phyloP scores from a whole-genome alignment of 2,888 invertebrate species.

The Andricus quercusramuli region DNA sequence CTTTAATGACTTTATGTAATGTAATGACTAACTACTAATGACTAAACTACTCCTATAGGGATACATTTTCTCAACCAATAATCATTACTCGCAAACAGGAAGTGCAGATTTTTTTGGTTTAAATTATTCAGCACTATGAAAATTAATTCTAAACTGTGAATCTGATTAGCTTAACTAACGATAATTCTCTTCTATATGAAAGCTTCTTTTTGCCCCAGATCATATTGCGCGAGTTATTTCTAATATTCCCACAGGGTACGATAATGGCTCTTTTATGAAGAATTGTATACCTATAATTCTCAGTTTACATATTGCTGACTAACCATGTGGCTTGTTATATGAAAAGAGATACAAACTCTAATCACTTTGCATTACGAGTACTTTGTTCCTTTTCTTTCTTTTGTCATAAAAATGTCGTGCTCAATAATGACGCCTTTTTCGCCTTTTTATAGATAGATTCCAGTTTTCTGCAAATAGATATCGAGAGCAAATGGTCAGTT shows the following conservation, averaged over 20 bases:
- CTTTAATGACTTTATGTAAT: too few relatives aligned
- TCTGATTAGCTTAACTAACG: not conserved
- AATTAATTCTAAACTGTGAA: not conserved
- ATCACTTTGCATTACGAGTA: slow-evolving; percentile 5
- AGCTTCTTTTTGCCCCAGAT: not conserved
- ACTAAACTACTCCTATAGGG: not conserved
- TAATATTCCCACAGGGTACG: not conserved
- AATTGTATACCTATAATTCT: not conserved
- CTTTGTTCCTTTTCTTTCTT: slow-evolving; percentile 3
- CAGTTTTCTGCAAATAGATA: slow-evolving; percentile 20
- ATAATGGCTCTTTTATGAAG: slow-evolving; percentile 2
- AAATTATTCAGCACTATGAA: not conserved
- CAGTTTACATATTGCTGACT: slow-evolving; percentile 2
- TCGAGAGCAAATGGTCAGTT: not conserved
- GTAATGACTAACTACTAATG: too few relatives aligned
- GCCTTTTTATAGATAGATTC: slow-evolving; percentile 8
- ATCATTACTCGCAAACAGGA: too few relatives aligned
- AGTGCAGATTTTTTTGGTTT: not conserved
- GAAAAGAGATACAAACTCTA: not conserved
- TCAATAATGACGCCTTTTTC: not conserved
- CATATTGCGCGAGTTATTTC: not conserved
- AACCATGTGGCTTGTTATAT: not conserved
- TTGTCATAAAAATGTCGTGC: not conserved
- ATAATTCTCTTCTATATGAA: slow-evolving; percentile 9
- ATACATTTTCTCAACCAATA: not conserved